Percentiles rank a stretch among this genome's conserved stretches.
These are phyloP conservation scores for Oxytorus armatus DNA, from an alignment of 2,888 invertebrate species.

Conservation along the genomic window DNA sequence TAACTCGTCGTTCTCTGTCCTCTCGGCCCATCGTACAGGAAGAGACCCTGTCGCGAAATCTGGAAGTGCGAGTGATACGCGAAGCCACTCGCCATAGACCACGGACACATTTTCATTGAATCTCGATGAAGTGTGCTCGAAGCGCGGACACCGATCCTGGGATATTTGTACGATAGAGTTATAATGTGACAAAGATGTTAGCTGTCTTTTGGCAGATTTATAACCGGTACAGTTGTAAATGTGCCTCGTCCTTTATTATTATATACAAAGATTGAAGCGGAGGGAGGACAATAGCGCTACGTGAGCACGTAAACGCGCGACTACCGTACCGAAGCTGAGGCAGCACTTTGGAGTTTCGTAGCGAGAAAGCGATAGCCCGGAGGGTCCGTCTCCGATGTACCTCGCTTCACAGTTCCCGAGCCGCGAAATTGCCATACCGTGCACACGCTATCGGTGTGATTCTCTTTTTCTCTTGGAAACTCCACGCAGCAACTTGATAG, in stretches of 20 bases:
- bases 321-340: conserved; percentile 50
- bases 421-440: conserved; percentile 53
- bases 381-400: conserved; percentile 36
- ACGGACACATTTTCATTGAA: no score
- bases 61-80: no score
- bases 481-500: conserved; percentile 29
- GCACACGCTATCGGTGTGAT: conserved; percentile 3
- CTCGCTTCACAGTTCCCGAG: conserved; percentile 34
- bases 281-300: conserved; percentile 43
- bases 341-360: conserved; percentile 55
- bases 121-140: no score
- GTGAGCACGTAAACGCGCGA: conserved; percentile 31
- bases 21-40: no score
- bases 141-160: no score
- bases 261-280: background rate
- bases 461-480: background rate
- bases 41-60: no score
- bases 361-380: conserved; percentile 41
- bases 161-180: no score
- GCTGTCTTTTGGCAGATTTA: background rate
- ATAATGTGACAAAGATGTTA: no score
- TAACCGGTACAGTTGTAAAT: no score
- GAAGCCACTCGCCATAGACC: no score
- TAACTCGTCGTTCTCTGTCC: no score
- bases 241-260: background rate